A percentile compares a stretch with the other conserved stretches of the same genome.
Conservation (phyloP, 2,797 vertebrate species). For the Chelmon rostratus region DNA sequence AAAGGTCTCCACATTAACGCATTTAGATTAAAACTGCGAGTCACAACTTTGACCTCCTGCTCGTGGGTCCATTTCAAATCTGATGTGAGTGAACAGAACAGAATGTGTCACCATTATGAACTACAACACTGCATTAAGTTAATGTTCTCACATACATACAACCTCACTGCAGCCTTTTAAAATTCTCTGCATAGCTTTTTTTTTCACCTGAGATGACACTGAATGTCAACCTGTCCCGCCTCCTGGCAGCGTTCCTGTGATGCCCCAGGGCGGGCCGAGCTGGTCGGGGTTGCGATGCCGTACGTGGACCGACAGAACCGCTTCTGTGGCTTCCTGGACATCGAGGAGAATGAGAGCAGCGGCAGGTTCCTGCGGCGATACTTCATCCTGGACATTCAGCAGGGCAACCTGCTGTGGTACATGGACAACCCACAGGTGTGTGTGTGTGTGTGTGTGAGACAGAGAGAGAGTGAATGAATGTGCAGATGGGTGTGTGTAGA, state of each 20-base stretch:
- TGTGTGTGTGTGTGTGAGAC: not conserved
- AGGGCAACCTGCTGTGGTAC: constrained; percentile 93
- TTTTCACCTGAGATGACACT: not conserved
- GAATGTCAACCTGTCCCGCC: not conserved
- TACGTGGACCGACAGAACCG: constrained; percentile 98
- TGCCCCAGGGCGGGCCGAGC: constrained; percentile 64
- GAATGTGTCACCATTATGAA: not conserved
- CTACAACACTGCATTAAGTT: not conserved
- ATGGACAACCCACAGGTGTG: constrained; percentile 92
- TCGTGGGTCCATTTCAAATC: no score
- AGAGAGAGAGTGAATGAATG: no score
- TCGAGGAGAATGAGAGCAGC: constrained; percentile 95
- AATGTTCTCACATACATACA: no score
- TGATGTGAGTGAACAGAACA: not conserved
- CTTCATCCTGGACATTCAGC: constrained; percentile 93
- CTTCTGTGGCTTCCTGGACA: constrained; percentile 97
- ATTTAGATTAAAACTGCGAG: no score
- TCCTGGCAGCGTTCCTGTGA: constrained; percentile 65
- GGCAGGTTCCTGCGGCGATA: constrained; percentile 94
- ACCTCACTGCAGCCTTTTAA: not conserved
- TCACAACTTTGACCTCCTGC: no score
- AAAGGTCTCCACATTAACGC: no score
- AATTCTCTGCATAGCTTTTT: not conserved
- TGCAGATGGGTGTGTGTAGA: not conserved
- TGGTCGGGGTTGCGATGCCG: constrained; percentile 90